phyloP scores from a whole-genome alignment of 1,140 invertebrate genomes.

The Campoletis sonorensis region DNA sequence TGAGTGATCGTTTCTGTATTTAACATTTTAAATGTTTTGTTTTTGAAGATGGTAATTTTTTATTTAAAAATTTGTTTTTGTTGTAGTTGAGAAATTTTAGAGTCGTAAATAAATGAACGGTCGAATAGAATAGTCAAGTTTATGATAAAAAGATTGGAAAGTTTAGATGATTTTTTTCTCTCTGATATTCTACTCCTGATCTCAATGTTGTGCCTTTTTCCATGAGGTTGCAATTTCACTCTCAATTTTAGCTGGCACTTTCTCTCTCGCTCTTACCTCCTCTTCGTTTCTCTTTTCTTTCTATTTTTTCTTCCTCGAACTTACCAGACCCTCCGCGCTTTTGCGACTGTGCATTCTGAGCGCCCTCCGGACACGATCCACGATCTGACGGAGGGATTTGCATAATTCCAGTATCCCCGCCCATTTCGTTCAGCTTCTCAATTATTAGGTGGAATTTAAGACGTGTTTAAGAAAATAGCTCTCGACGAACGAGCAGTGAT shows the following conservation, averaged over 20 bases:
- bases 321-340: background rate
- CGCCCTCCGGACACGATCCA: conserved; percentile 71
- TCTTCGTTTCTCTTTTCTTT: background rate
- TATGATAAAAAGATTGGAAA: conserved; percentile 41
- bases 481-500: conserved; percentile 46
- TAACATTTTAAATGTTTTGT: too few relatives aligned
- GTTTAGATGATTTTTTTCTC: conserved; percentile 26
- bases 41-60: too few relatives aligned
- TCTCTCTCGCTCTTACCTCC: background rate
- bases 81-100: background rate
- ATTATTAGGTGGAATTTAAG: conserved; percentile 76
- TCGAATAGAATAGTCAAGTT: conserved; percentile 56
- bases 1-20: too few relatives aligned
- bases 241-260: conserved; percentile 35
- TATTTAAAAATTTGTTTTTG: too few relatives aligned
- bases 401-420: conserved; percentile 74
- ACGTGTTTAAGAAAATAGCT: conserved; percentile 75
- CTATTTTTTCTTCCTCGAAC: conserved; percentile 24
- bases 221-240: conserved; percentile 47
- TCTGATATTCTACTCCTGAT: conserved; percentile 26
- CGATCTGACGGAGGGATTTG: conserved; percentile 71
- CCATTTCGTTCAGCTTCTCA: conserved; percentile 72
- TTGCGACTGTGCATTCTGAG: conserved; percentile 47
- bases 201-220: conserved; percentile 46
- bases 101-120: background rate